Evolutionary conservation across 1,140 invertebrate genomes (phyloP), one percentile per base, ranked within the genome.

Genomic region (Brachionus calyciflorus): DNA sequence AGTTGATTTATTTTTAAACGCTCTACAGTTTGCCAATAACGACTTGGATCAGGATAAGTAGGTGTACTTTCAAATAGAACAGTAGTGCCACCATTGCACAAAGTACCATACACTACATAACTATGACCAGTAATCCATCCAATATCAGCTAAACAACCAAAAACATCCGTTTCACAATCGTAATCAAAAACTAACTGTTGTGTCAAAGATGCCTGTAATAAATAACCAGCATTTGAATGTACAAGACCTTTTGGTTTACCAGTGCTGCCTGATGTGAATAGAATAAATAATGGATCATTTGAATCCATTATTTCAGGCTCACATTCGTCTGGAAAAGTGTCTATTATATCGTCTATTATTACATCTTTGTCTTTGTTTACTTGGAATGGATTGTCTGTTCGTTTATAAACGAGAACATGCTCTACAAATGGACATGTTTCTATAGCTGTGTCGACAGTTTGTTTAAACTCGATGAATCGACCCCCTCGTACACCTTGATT

Each of bases 111-210:
- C 5, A 87, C 83, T 26, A 87, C 84, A 81, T 88, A 88, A 26
- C 82, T 83, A 79, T 89, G 88, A 4, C 87, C 88, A 10, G 88
- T 89, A 40, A 88, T 88, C 87, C 88, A 88, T 14, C 88, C 88
- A 73, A 89, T 85, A 78, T 89, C 88, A n/a, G 88, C 87, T 17
- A 88, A 84, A 83, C 88, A 89, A 1, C 84, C 87, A 82, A 87
- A 88, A 21, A 84, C 81, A 78, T 88, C 87, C 0, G 84, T 85
- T 2, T 79, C n/a, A n/a, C n/a, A 80, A 14, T 83, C 77, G 79
- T 83, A 87, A 80, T 88, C 84, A 80, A 88, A 88, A n/a, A 85
- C 86, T 76, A 81, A 78, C 82, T 86, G 76, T 9, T 68, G 85
- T 9, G 87, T 88, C 9, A 87, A 77, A 21, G 82, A 79, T 9